phyloP scores from a whole-genome alignment of 2,888 invertebrate genomes.

The Philereme vetulata region DNA sequence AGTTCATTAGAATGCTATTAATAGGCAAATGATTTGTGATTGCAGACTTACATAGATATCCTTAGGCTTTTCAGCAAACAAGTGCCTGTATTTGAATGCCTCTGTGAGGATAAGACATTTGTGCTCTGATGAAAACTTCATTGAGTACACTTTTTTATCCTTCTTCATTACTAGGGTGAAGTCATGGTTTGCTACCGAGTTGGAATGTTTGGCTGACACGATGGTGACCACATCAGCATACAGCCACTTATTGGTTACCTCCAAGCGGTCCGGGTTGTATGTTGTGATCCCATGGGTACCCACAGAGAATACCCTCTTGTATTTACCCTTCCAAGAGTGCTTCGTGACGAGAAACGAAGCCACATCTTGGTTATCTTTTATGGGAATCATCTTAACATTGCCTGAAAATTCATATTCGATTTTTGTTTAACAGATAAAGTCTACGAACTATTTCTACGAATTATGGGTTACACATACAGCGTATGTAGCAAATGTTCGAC shows the following conservation, averaged over 20 bases:
- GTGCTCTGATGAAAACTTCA: slow-evolving; percentile 98
- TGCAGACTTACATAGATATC: slow-evolving; percentile 87
- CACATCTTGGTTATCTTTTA: slow-evolving; percentile 97
- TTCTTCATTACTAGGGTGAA: slow-evolving; percentile 94
- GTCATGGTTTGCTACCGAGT: slow-evolving; percentile 84
- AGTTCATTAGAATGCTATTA: background rate
- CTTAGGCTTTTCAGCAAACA: slow-evolving; percentile 92
- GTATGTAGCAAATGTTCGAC: slow-evolving; percentile 4
- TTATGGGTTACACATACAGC: slow-evolving; percentile 45
- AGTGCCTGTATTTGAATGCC: slow-evolving; percentile 91
- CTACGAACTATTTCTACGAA: slow-evolving; percentile 19
- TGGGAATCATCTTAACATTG: slow-evolving; percentile 89
- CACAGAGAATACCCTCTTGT: slow-evolving; percentile 98
- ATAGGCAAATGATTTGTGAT: too few relatives aligned
- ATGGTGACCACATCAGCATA: slow-evolving; percentile 91
- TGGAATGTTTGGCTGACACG: slow-evolving; percentile 84
- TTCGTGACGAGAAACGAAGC: slow-evolving; percentile 98
- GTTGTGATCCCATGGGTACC: slow-evolving; percentile 98
- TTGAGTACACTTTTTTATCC: slow-evolving; percentile 95
- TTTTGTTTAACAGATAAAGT: background rate
- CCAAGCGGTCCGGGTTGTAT: slow-evolving; percentile 90
- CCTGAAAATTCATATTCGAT: slow-evolving; percentile 52
- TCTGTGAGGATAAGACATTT: slow-evolving; percentile 96
- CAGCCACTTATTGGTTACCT: slow-evolving; percentile 95
- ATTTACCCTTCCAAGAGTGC: slow-evolving; percentile 99